Evolutionary conservation across 2,797 vertebrate genomes (phyloP).

Genomic region (Galaxias olidus): DNA sequence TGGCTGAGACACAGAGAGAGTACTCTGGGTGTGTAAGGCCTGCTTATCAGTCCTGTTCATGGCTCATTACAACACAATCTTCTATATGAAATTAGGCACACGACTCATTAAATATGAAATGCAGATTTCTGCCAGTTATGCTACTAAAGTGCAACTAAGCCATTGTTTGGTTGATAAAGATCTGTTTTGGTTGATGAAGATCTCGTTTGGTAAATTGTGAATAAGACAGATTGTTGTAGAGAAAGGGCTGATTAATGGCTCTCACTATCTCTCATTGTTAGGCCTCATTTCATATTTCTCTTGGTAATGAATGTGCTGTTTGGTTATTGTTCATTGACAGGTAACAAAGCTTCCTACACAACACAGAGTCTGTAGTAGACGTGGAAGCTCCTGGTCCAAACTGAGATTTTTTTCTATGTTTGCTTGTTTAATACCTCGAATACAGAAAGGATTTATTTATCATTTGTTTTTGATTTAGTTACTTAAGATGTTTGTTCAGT

Average conservation of each 20-base stretch:
- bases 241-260: constrained; percentile 82
- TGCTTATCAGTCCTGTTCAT: constrained; percentile 7
- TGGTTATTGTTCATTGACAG: background rate
- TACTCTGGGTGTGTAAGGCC: background rate
- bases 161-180: too few relatives aligned
- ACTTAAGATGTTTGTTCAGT: too few relatives aligned
- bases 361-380: background rate
- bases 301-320: constrained; percentile 63
- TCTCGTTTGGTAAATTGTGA: constrained; percentile 82
- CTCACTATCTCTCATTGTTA: constrained; percentile 77
- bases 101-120: constrained; percentile 83
- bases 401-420: too few relatives aligned
- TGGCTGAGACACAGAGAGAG: background rate
- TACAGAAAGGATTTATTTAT: too few relatives aligned
- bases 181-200: constrained; percentile 80
- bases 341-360: background rate
- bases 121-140: constrained; percentile 81
- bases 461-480: too few relatives aligned
- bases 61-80: constrained; percentile 5
- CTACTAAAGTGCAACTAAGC: constrained; percentile 66
- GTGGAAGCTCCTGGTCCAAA: background rate
- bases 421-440: too few relatives aligned
- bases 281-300: constrained; percentile 86
- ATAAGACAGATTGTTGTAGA: constrained; percentile 75
- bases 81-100: constrained; percentile 40